Percentiles rank a stretch among this genome's conserved stretches.
Conservation (phyloP, 1,140 invertebrate genomes). For the Luehdorfia chinensis region DNA sequence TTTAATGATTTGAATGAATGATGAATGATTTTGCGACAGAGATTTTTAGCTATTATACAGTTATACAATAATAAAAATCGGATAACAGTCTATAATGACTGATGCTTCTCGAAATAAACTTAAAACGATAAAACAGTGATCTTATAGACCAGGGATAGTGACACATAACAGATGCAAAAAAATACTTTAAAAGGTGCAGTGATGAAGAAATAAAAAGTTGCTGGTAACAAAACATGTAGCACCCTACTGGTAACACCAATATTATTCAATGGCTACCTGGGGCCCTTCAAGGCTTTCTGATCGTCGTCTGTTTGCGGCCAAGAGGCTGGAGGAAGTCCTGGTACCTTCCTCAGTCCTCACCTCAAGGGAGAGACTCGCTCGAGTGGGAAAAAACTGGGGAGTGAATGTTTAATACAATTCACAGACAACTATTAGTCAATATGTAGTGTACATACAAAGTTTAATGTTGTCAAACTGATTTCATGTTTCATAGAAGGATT, state of each 20-base stretch:
- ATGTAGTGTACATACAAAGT: too few relatives aligned
- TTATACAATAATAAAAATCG: too few relatives aligned
- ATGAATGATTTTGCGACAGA: too few relatives aligned
- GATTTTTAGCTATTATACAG: too few relatives aligned
- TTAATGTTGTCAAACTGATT: too few relatives aligned
- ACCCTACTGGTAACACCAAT: constrained; percentile 18
- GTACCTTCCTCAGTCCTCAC: constrained; percentile 69
- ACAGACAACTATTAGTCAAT: too few relatives aligned
- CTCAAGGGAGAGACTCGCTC: constrained; percentile 80
- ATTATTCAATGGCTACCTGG: constrained; percentile 52
- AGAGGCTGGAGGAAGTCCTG: constrained; percentile 64
- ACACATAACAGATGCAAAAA: neutral
- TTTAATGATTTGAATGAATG: too few relatives aligned
- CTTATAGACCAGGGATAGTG: too few relatives aligned
- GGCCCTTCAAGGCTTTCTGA: constrained; percentile 80
- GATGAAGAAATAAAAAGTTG: constrained; percentile 1
- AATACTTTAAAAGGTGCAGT: neutral
- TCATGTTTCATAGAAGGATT: too few relatives aligned
- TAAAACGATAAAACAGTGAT: too few relatives aligned
- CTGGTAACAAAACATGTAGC: constrained; percentile 18
- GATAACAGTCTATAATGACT: too few relatives aligned
- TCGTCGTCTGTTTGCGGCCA: constrained; percentile 72
- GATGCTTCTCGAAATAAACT: too few relatives aligned
- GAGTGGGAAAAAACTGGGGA: constrained; percentile 74
- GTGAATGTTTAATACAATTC: constrained; percentile 18